A percentile compares a stretch with the other conserved stretches of the same genome.
Conservation (phyloP, 1,140 invertebrate species). For the Teleogryllus occipitalis region DNA sequence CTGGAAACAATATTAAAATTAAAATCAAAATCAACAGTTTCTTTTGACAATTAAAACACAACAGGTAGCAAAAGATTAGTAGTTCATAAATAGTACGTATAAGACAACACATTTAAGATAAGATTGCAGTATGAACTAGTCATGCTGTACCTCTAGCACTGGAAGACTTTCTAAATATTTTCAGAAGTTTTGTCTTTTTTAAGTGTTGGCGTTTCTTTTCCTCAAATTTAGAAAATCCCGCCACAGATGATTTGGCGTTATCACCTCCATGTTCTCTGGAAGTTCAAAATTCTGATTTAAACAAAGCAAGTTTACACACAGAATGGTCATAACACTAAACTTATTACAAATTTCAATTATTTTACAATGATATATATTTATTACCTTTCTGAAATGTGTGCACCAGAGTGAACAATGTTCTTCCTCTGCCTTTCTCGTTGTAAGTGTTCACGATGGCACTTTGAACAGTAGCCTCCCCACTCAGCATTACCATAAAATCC, state of each 20-base stretch:
- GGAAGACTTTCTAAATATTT: conserved; percentile 64
- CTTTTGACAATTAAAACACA: too few relatives aligned
- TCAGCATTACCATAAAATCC: conserved; percentile 95
- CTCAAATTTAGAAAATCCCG: conserved; percentile 71
- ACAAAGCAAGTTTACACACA: too few relatives aligned
- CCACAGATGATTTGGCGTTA: conserved; percentile 26
- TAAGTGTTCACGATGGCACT: conserved; percentile 69
- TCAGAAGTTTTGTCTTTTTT: conserved; percentile 69
- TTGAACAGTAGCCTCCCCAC: conserved; percentile 95
- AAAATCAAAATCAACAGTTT: too few relatives aligned
- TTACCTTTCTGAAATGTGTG: conserved; percentile 34
- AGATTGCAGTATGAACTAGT: too few relatives aligned
- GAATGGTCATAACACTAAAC: background rate
- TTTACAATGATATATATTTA: background rate
- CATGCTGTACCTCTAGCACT: conserved; percentile 43
- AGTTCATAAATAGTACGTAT: too few relatives aligned
- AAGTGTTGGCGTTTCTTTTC: conserved; percentile 79
- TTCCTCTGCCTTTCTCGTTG: conserved; percentile 39
- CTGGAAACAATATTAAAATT: too few relatives aligned
- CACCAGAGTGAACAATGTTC: conserved; percentile 3
- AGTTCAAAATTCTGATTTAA: conserved; percentile 7
- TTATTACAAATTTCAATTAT: background rate
- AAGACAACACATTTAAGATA: too few relatives aligned
- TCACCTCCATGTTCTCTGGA: conserved; percentile 19
- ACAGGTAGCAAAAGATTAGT: too few relatives aligned